Evolutionary conservation across 2,113 vertebrate species (phyloP).

Genomic region (Probosciger aterrimus): DNA sequence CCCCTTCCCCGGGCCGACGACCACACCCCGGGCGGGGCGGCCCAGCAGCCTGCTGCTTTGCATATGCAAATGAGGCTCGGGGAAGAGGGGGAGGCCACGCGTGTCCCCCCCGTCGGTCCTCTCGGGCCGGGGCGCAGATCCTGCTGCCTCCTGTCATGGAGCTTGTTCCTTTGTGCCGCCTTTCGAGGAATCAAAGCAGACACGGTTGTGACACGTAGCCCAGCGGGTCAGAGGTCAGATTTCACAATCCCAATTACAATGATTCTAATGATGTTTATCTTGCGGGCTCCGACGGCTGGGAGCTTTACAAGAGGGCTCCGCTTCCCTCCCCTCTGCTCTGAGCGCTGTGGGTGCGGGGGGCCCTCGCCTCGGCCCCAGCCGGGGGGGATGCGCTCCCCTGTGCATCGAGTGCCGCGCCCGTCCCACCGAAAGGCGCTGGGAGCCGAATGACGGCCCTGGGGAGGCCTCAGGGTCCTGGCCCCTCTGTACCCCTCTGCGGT

Average conservation of each 20-base stretch:
- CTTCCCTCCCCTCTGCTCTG: background rate
- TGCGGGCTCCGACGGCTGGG: slow-evolving; percentile 24
- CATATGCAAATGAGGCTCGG: slow-evolving; percentile 9
- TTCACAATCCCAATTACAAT: slow-evolving; percentile 68
- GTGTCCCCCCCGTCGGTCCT: slow-evolving; percentile 23
- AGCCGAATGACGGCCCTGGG: background rate
- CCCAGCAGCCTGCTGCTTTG: background rate
- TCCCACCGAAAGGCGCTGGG: background rate
- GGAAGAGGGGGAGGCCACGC: slow-evolving; percentile 32
- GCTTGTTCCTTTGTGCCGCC: slow-evolving; percentile 69
- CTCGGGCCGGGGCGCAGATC: slow-evolving; percentile 20
- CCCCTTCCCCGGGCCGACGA: background rate
- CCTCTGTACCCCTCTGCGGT: background rate
- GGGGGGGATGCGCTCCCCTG: background rate
- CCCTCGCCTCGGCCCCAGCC: background rate
- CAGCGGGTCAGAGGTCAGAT: slow-evolving; percentile 72
- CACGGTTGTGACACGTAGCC: slow-evolving; percentile 67
- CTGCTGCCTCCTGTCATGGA: slow-evolving; percentile 62
- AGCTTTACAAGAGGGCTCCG: slow-evolving; percentile 19
- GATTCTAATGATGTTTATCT: slow-evolving; percentile 68
- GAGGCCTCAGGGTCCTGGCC: background rate
- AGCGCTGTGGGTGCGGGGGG: background rate
- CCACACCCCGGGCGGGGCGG: background rate
- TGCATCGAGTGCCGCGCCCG: fast-evolving
- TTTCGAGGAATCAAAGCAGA: slow-evolving; percentile 73